Percentiles rank a stretch among this genome's conserved stretches.
phyloP scores from a whole-genome alignment of 2,888 invertebrate genomes.

The Crepidodera aurea region DNA sequence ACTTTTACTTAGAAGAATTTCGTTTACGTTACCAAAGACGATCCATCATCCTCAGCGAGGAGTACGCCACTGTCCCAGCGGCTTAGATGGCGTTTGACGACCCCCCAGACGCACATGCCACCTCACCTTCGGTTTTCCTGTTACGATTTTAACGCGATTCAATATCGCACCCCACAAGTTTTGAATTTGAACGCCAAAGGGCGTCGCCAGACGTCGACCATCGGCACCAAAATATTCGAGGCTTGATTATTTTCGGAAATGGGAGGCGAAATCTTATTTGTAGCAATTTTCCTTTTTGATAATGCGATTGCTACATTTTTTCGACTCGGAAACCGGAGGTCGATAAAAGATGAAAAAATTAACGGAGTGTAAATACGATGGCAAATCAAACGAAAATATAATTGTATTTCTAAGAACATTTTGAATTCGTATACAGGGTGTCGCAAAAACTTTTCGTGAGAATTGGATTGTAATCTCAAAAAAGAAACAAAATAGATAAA shows the following conservation, averaged over 20 bases:
- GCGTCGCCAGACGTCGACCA: constrained; percentile 44
- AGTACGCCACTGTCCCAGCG: neutral
- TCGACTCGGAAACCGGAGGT: neutral
- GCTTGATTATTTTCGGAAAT: constrained; percentile 49
- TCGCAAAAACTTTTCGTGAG: no score
- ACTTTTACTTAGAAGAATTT: no score
- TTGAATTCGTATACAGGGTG: neutral
- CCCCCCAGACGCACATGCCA: constrained; percentile 21
- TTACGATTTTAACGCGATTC: constrained; percentile 37
- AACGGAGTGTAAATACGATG: constrained; percentile 6
- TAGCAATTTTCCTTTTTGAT: constrained; percentile 47
- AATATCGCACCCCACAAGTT: constrained; percentile 34
- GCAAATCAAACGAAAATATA: constrained; percentile 1
- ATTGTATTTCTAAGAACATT: constrained; percentile 1
- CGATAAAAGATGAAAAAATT: constrained; percentile 9
- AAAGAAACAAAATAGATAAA: no score
- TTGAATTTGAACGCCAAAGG: constrained; percentile 40
- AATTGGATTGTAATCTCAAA: no score
- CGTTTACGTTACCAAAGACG: no score
- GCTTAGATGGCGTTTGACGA: constrained; percentile 3
- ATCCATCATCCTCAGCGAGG: no score
- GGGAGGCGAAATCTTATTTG: constrained; percentile 51
- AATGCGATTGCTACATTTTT: constrained; percentile 31
- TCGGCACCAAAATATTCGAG: constrained; percentile 41
- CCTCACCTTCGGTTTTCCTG: constrained; percentile 32